phyloP scores from a whole-genome alignment of 2,888 invertebrate genomes.

The Sesamia inferens region DNA sequence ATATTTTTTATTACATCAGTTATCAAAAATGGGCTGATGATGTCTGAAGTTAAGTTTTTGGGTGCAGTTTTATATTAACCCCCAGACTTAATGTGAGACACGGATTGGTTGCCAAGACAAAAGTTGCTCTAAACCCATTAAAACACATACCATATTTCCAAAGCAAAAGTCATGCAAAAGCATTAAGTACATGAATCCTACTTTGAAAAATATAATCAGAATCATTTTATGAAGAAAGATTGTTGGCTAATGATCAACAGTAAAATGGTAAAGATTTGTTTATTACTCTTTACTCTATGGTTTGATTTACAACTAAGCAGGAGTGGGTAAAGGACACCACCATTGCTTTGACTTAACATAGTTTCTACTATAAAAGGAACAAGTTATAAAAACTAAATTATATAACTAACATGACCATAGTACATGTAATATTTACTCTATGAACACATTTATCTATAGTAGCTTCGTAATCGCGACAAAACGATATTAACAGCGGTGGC shows the following conservation, averaged over 20 bases:
- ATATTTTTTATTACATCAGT: neutral
- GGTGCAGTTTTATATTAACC: neutral
- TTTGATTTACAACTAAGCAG: constrained; percentile 8
- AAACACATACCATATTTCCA: neutral
- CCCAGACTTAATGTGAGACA: neutral
- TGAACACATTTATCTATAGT: constrained; percentile 4
- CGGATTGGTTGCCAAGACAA: neutral
- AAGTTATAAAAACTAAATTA: constrained; percentile 19
- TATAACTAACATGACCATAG: constrained; percentile 33
- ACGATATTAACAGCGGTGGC: neutral
- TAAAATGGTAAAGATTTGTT: constrained; percentile 1
- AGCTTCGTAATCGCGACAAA: neutral
- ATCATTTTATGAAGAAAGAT: neutral
- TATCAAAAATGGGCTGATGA: neutral
- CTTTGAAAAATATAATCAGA: neutral
- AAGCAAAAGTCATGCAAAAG: neutral
- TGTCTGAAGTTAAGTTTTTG: neutral
- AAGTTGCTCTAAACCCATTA: neutral
- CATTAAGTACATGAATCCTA: neutral
- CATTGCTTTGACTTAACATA: constrained; percentile 26
- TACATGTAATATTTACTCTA: constrained; percentile 21
- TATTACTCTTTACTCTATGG: constrained; percentile 2
- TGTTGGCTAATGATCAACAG: neutral
- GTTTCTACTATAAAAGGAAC: constrained; percentile 19
- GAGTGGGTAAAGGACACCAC: constrained; percentile 33